phyloP scores from a whole-genome alignment of 2,888 invertebrate genomes.

The Cryptus viduatorius region DNA sequence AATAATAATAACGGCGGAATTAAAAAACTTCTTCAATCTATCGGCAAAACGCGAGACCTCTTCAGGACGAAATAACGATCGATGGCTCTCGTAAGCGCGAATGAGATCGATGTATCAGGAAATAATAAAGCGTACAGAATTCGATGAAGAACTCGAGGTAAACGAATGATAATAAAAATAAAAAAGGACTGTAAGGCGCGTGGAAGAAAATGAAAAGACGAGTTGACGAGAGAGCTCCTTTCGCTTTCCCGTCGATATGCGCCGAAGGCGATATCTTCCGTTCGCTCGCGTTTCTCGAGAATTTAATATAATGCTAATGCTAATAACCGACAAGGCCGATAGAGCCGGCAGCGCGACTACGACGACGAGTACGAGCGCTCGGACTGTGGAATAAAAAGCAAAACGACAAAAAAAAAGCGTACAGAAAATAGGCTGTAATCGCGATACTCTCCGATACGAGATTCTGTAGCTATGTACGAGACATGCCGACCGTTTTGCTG shows the following conservation, averaged over 20 bases:
- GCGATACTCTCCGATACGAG: slow-evolving; percentile 57
- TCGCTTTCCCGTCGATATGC: slow-evolving; percentile 60
- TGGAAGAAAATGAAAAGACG: slow-evolving; percentile 50
- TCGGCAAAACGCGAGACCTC: neutral
- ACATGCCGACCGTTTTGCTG: slow-evolving; percentile 14
- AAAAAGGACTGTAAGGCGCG: neutral
- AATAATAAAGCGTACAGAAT: slow-evolving; percentile 38
- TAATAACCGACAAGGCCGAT: slow-evolving; percentile 63
- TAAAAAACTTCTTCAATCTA: neutral
- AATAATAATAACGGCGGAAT: no score
- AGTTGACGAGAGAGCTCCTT: slow-evolving; percentile 56
- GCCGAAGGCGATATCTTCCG: slow-evolving; percentile 52
- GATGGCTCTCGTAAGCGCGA: slow-evolving; percentile 10
- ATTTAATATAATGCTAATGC: slow-evolving; percentile 64
- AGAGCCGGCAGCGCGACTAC: slow-evolving; percentile 34
- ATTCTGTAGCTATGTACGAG: slow-evolving; percentile 57
- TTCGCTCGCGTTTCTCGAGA: slow-evolving; percentile 41
- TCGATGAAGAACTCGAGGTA: slow-evolving; percentile 30
- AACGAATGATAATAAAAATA: slow-evolving; percentile 12
- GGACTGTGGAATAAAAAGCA: neutral
- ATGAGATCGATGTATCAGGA: slow-evolving; percentile 47
- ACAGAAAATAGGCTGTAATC: slow-evolving; percentile 56
- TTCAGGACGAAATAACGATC: slow-evolving; percentile 13
- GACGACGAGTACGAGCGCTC: slow-evolving; percentile 38
- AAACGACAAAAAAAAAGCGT: slow-evolving; percentile 3